phyloP scores from a whole-genome alignment of 2,888 invertebrate genomes.

The Clivina fossor region DNA sequence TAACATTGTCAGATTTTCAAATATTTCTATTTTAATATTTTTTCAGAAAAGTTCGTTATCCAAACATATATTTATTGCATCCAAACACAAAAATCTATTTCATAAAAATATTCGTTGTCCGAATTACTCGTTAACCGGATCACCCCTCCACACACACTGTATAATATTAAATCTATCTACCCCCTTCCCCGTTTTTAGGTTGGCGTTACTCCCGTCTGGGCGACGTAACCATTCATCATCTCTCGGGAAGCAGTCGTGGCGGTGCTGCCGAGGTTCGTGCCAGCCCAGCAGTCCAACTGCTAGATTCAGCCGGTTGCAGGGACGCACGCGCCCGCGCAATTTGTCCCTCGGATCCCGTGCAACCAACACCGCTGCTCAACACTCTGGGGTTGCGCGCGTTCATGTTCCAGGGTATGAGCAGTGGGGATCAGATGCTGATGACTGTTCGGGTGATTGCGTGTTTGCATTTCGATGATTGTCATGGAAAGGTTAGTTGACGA shows the following conservation, averaged over 20 bases:
- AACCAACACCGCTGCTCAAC: slow-evolving; percentile 51
- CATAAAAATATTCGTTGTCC: too few species aligned
- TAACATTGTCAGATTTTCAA: too few species aligned
- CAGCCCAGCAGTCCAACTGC: slow-evolving; percentile 51
- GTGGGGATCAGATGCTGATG: slow-evolving; percentile 60
- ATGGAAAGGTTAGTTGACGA: too few species aligned
- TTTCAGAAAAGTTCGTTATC: too few species aligned
- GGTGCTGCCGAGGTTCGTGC: too few species aligned
- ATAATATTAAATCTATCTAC: too few species aligned
- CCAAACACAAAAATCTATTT: too few species aligned
- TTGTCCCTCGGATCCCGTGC: slow-evolving; percentile 53
- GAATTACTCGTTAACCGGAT: too few species aligned
- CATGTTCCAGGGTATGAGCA: slow-evolving; percentile 62
- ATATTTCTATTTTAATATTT: too few species aligned
- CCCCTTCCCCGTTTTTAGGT: too few species aligned
- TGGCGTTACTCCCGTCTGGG: slow-evolving; percentile 60
- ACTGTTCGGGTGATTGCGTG: slow-evolving; percentile 60
- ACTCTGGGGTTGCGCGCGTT: slow-evolving; percentile 57
- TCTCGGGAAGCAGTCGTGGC: slow-evolving; percentile 46
- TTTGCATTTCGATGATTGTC: slow-evolving; percentile 57
- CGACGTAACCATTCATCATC: slow-evolving; percentile 55
- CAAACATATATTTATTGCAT: too few species aligned
- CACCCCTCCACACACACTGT: too few species aligned
- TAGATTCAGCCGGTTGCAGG: slow-evolving; percentile 55
- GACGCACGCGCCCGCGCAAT: slow-evolving; percentile 54